Evolutionary conservation across 92 coral and sea anemone genomes (phyloP).

Genomic region (Pocillopora meandrina): DNA sequence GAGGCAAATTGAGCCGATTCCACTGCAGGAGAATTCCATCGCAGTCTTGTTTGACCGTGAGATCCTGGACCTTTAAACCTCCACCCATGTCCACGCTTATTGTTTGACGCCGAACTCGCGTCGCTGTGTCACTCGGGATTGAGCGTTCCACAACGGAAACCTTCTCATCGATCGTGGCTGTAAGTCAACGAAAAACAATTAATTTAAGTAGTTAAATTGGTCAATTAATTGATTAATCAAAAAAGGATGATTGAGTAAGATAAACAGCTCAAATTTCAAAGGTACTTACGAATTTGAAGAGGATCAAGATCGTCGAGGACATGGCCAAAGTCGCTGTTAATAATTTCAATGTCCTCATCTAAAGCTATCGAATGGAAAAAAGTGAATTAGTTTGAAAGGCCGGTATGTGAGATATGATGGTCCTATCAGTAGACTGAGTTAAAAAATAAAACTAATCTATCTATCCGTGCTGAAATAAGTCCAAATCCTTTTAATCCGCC

Average conservation of each 20-base stretch:
- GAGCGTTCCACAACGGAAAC: conserved; percentile 16
- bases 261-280: neutral
- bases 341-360: neutral
- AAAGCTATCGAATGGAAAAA: neutral
- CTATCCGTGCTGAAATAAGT: no score
- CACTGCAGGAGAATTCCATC: conserved; percentile 83
- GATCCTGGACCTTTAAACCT: conserved; percentile 46
- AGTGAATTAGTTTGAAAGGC: no score
- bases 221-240: neutral
- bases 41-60: conserved; percentile 87
- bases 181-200: neutral
- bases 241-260: neutral
- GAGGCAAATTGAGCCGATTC: conserved; percentile 62
- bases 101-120: conserved; percentile 41
- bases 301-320: neutral
- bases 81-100: neutral
- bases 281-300: conserved; percentile 5
- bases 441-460: no score
- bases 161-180: neutral
- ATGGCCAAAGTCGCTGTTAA: conserved; percentile 13
- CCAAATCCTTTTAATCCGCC: no score
- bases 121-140: conserved; percentile 33
- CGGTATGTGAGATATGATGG: no score
- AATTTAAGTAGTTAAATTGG: neutral
- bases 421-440: no score